A percentile compares a stretch with the other conserved stretches of the same genome.
These are phyloP conservation scores for Nemotelus nigrinus DNA, from an alignment of 2,888 invertebrate species.

Conservation along the genomic window DNA sequence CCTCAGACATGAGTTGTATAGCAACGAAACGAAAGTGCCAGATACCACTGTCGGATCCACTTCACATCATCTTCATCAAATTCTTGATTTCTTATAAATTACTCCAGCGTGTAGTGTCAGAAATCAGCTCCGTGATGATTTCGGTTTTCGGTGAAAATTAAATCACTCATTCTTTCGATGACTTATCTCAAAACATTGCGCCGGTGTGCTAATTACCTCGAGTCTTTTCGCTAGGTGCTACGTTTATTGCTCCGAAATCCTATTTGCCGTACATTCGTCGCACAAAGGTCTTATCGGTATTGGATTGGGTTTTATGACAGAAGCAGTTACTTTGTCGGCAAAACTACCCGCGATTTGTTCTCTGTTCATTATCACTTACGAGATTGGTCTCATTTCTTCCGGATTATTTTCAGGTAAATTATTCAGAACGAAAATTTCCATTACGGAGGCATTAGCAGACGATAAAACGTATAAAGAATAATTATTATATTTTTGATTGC, in stretches of 20 bases:
- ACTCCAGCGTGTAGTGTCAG: slow-evolving; percentile 5
- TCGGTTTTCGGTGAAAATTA: slow-evolving; percentile 34
- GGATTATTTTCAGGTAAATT: too few species aligned
- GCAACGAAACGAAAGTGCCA: slow-evolving; percentile 35
- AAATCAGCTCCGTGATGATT: slow-evolving; percentile 5
- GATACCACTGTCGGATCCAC: slow-evolving; percentile 40
- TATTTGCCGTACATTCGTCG: neutral
- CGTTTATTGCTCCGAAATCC: slow-evolving; percentile 16
- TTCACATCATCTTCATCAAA: slow-evolving; percentile 43
- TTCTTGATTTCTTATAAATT: slow-evolving; percentile 22
- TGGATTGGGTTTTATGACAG: slow-evolving; percentile 2
- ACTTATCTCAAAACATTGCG: slow-evolving; percentile 34
- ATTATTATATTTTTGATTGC: too few species aligned
- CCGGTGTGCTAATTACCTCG: slow-evolving; percentile 30
- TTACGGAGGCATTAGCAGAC: too few species aligned
- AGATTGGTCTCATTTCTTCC: neutral
- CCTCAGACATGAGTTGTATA: slow-evolving; percentile 5
- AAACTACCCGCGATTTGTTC: neutral
- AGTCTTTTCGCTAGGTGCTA: neutral
- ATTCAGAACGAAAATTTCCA: too few species aligned
- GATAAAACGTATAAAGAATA: too few species aligned
- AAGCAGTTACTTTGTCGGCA: slow-evolving; percentile 18
- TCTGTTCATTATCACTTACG: slow-evolving; percentile 21
- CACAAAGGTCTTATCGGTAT: neutral
- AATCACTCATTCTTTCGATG: slow-evolving; percentile 34